Conservation (phyloP, 2,113 vertebrate species). For the Thunnus maccoyii region DNA sequence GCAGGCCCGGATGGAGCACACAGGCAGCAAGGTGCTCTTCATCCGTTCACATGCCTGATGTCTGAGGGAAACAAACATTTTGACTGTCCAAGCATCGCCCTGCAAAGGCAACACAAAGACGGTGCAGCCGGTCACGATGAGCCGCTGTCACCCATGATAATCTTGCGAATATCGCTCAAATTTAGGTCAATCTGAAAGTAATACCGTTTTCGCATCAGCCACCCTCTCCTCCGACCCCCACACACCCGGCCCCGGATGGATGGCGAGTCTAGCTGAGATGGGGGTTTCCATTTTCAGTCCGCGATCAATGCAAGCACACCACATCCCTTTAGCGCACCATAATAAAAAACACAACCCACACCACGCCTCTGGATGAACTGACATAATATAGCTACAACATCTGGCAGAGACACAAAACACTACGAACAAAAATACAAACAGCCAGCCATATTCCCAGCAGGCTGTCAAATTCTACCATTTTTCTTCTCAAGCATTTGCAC, state of each 20-base stretch:
- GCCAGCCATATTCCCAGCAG: constrained; percentile 59
- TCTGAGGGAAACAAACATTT: constrained; percentile 20
- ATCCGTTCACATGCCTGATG: constrained; percentile 52
- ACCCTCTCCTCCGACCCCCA: constrained; percentile 24
- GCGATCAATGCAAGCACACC: constrained; percentile 61
- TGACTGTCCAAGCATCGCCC: constrained; percentile 11
- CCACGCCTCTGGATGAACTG: constrained; percentile 47
- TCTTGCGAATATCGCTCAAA: constrained; percentile 54
- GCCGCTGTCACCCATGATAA: constrained; percentile 55
- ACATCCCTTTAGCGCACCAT: constrained; percentile 53
- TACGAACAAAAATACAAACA: constrained; percentile 40
- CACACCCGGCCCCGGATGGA: constrained; percentile 39
- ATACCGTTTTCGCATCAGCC: constrained; percentile 45
- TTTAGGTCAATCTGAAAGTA: constrained; percentile 68
- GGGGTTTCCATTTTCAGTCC: constrained; percentile 61
- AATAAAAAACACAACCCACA: constrained; percentile 23
- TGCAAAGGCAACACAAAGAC: constrained; percentile 65
- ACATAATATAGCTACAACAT: constrained; percentile 47
- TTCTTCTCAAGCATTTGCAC: constrained; percentile 26
- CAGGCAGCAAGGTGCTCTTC: constrained; percentile 67
- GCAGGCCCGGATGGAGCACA: constrained; percentile 27
- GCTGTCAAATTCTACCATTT: constrained; percentile 38
- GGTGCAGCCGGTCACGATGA: constrained; percentile 23
- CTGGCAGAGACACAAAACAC: constrained; percentile 48
- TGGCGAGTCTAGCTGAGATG: constrained; percentile 46